Evolutionary conservation across 2,113 vertebrate species (phyloP).

Genomic region (Cottus gobio): DNA sequence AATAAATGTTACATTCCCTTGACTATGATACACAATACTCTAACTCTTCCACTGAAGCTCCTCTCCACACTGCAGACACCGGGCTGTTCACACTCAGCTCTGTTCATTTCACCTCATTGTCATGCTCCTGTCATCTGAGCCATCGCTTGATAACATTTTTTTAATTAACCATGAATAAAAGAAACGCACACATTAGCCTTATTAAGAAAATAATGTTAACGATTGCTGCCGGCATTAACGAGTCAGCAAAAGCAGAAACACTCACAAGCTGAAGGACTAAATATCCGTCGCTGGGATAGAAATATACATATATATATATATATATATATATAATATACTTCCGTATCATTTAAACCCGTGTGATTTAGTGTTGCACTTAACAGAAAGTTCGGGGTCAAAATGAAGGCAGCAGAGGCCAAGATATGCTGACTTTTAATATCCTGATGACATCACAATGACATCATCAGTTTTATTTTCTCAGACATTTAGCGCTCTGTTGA

Average conservation of each 20-base stretch:
- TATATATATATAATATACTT: too few relatives aligned
- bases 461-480: neutral
- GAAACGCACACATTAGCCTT: constrained; percentile 13
- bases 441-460: neutral
- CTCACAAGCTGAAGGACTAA: neutral
- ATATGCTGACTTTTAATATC: neutral
- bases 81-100: constrained; percentile 22
- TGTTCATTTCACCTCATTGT: constrained; percentile 36
- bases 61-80: constrained; percentile 1
- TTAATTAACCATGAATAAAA: constrained; percentile 35
- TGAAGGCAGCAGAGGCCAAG: neutral
- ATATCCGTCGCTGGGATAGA: neutral
- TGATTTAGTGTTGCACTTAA: neutral
- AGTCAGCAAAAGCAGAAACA: constrained; percentile 1
- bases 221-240: constrained; percentile 6
- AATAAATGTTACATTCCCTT: neutral
- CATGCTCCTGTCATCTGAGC: neutral
- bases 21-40: constrained; percentile 19
- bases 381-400: neutral
- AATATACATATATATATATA: neutral
- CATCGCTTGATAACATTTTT: constrained; percentile 23
- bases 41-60: neutral
- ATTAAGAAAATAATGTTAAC: constrained; percentile 18
- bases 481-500: neutral
- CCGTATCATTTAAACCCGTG: neutral